These are phyloP conservation scores for Sycophila texana DNA, from an alignment of 2,888 invertebrate species.

Conservation along the genomic window DNA sequence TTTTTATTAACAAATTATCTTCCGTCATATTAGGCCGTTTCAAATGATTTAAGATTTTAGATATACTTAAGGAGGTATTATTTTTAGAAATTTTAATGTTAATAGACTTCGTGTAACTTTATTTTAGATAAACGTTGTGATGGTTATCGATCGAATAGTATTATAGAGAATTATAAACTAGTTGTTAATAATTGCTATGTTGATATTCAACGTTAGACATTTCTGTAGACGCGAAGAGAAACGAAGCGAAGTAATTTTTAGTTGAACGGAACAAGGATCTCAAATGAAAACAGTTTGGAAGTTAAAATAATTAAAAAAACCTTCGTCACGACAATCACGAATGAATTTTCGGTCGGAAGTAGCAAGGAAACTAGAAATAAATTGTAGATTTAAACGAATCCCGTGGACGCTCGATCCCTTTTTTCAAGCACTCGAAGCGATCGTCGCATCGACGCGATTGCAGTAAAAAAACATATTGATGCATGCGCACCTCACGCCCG, in stretches of 20 bases:
- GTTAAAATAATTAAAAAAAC: slow-evolving; percentile 30
- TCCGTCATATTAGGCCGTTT: slow-evolving; percentile 16
- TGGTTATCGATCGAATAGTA: slow-evolving; percentile 19
- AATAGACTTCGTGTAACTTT: slow-evolving; percentile 27
- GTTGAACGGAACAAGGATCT: slow-evolving; percentile 36
- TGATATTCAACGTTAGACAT: slow-evolving; percentile 29
- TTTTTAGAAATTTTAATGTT: slow-evolving; percentile 41
- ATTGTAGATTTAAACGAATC: slow-evolving; percentile 20
- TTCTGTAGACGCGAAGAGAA: slow-evolving; percentile 5
- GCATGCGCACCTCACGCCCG: slow-evolving; percentile 16
- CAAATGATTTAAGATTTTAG: slow-evolving; percentile 13
- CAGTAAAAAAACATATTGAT: slow-evolving; percentile 3
- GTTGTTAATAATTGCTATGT: slow-evolving; percentile 32
- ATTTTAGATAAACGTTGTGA: slow-evolving; percentile 30
- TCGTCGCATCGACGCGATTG: slow-evolving; percentile 14
- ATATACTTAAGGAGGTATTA: slow-evolving; percentile 27
- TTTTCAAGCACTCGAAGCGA: slow-evolving; percentile 46
- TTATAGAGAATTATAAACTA: slow-evolving; percentile 13
- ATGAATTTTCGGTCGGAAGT: slow-evolving; percentile 49
- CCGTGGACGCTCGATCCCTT: slow-evolving; percentile 9
- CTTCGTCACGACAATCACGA: slow-evolving; percentile 56
- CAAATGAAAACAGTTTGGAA: slow-evolving; percentile 21
- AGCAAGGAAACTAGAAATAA: slow-evolving; percentile 43
- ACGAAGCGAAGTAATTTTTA: slow-evolving; percentile 12
- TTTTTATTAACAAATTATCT: slow-evolving; percentile 34